phyloP scores from a whole-genome alignment of 2,797 vertebrate genomes.

The Sebastolobus altivelis region DNA sequence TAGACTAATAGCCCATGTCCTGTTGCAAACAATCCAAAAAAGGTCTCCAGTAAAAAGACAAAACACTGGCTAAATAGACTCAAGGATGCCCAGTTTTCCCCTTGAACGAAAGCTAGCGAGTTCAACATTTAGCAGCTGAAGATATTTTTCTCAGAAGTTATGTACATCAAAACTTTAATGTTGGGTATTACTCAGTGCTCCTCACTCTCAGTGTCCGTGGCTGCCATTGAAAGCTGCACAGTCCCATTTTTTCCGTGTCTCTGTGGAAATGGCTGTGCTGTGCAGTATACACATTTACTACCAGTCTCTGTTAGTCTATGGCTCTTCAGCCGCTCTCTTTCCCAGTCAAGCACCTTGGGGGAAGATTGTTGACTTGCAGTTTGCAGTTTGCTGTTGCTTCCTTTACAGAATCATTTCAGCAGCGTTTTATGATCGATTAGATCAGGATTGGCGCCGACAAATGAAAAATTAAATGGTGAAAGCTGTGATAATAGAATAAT shows the following conservation, averaged over 20 bases:
- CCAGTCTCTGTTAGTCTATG: not conserved
- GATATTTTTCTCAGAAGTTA: constrained; percentile 1
- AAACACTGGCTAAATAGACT: not conserved
- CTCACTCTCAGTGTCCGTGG: not conserved
- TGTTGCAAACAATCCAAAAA: constrained; percentile 57
- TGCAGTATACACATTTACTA: constrained; percentile 19
- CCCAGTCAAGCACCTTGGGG: constrained; percentile 5
- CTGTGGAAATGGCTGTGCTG: constrained; percentile 3
- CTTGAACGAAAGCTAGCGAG: not conserved
- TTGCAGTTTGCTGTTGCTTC: constrained; percentile 5
- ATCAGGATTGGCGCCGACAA: constrained; percentile 3
- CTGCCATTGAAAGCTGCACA: constrained; percentile 17
- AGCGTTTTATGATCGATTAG: constrained; percentile 17
- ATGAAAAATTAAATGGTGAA: constrained; percentile 18
- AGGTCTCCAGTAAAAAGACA: constrained; percentile 33
- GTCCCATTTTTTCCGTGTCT: not conserved
- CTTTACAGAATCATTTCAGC: constrained; percentile 6
- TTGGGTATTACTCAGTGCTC: not conserved
- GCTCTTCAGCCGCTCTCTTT: constrained; percentile 21
- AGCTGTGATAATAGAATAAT: constrained; percentile 18
- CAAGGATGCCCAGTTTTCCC: not conserved
- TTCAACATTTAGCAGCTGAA: not conserved
- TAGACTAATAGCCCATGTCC: constrained; percentile 40
- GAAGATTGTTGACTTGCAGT: constrained; percentile 4
- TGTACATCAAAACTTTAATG: constrained; percentile 6